Evolutionary conservation across 2,888 invertebrate species (phyloP), one percentile per base, ranked within the genome.

Genomic region (Orgyia antiqua): DNA sequence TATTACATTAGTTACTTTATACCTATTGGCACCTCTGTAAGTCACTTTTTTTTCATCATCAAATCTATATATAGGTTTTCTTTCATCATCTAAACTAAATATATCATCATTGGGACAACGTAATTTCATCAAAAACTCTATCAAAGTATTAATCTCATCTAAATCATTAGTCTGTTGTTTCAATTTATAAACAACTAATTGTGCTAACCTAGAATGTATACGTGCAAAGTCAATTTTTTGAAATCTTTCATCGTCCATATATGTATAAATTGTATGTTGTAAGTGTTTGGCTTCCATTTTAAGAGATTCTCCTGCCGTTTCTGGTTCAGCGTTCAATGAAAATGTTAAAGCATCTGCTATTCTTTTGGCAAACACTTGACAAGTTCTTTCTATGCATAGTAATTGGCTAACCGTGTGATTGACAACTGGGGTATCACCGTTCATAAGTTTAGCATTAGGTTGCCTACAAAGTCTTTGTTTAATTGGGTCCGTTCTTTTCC

Each of bases 271-370:
- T 2, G 93, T 87, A 42, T 90, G 88, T 60, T 92, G 91, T 21
- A 93, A 71, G 61, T 91, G 91, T 65, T 90, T 91, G 0, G 91
- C 87, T 76, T 93, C 92, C 0, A 88, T 87, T 55, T 90, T 89
- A n/a, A 92, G 65, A 0, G 88, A 84, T 37, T 89, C 84, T 0
- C 84, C 87, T 0, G 89, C 89, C 0, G 89, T 79, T 38, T 89
- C 88, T 0, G 87, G 75, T 43, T 89, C 87, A 10, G 88, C 88
- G 17, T 86, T 80, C 6, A 89, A 61, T 0, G 89, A 89, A 49
- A 89, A 87, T 2, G 87, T 72, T 24, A 93, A 70, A 0, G 90
- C 89, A 35, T 90, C 89, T 0, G 90, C 88, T 59, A 93, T 89
- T 26, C 93, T 82, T 52, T 91, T 91, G 0, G 92, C 92, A 61